phyloP scores from a whole-genome alignment of 1,140 invertebrate genomes.

The Phymastichus coffea region DNA sequence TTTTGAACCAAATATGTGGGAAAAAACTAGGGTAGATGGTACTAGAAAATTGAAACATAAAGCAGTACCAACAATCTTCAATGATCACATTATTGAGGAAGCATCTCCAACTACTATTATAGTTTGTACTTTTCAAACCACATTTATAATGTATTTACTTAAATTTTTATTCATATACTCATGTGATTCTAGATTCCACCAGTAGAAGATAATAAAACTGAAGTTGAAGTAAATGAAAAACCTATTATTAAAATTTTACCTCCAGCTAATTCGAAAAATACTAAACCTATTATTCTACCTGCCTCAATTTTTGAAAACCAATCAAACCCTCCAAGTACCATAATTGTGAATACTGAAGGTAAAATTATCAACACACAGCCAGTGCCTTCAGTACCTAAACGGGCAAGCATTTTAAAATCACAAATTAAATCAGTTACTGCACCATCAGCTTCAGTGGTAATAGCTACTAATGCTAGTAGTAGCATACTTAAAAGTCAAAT shows the following conservation, averaged over 20 bases:
- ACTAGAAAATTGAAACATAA: conserved; percentile 22
- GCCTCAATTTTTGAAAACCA: neutral
- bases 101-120: neutral
- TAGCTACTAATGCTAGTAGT: conserved; percentile 4
- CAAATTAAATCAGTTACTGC: neutral
- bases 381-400: neutral
- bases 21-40: conserved; percentile 26
- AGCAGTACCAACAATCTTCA: conserved; percentile 25
- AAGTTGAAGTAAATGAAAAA: neutral
- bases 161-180: neutral
- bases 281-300: neutral
- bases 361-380: conserved; percentile 7
- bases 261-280: neutral
- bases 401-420: conserved; percentile 1
- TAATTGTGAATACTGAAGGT: conserved; percentile 12
- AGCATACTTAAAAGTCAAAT: conserved; percentile 18
- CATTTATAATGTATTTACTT: neutral
- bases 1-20: conserved; percentile 24
- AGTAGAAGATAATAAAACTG: neutral
- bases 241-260: conserved; percentile 14
- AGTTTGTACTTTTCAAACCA: neutral
- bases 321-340: conserved; percentile 2
- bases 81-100: neutral
- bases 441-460: neutral
- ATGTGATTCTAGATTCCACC: neutral